Base-by-base conservation (phyloP, 2,888 invertebrate species). In the Cephus runcator region DNA sequence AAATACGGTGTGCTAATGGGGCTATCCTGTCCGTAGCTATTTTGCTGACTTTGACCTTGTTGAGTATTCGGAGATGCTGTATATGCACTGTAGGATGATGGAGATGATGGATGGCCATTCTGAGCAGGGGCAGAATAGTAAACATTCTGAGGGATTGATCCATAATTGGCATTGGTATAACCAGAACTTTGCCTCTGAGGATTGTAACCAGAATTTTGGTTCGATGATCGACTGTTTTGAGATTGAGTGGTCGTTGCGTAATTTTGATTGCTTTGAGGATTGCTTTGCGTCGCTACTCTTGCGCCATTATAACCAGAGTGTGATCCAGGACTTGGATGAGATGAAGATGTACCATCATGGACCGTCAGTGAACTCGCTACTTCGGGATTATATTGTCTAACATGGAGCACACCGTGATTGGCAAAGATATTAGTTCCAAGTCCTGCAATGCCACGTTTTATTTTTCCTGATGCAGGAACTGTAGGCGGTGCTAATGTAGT, bases 381-480 rank as follows among this genome's bases (percentile, higher is more conserved):
- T 34, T 34, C 71, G 31, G 34, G 33, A 71, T 71, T 71, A 71
- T 71, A 31, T 71, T 71, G 31, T 31, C 71, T 31, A 2, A n/a
- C 34, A 33, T 71, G 71, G 9, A 33, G 12, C 9, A 33, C 35
- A 31, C 76, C 76, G n/a, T 79, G 68, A 34, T 56, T 74, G 30
- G 76, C 73, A 76, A 56, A 76, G 11, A n/a, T n/a, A 34, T 74
- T 76, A 31, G 73, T 73, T 4, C 69, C 76, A 68, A 74, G 34
- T 12, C 73, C 69, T 69, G 76, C 73, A 12, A 79, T 68, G 34
- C 76, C 79, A 23, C 79, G 73, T 69, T 79, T 79, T 1, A 34
- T 68, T 40, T 79, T 79, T 12, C 12, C 73, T n/a, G 31, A 15
- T 31, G 34, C 31, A 33, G 73, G 15, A 31, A 34, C 31, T n/a